Conservation (phyloP, 2,888 invertebrate species). For the Trachelus iudaicus region DNA sequence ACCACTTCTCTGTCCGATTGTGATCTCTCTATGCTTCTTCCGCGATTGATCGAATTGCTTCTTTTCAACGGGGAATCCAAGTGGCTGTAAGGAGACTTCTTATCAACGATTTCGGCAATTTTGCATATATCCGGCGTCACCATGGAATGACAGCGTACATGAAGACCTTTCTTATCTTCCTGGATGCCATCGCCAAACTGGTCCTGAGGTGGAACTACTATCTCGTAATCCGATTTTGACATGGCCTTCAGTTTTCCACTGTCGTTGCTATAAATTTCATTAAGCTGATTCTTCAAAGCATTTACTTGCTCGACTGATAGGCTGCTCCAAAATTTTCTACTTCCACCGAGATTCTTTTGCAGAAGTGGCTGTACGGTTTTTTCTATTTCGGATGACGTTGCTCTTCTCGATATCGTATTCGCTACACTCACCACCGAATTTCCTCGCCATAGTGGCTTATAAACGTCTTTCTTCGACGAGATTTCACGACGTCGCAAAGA, state of each 20-base stretch:
- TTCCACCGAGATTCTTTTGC: constrained; percentile 72
- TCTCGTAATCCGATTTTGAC: constrained; percentile 44
- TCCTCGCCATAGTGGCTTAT: constrained; percentile 86
- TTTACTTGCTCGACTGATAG: constrained; percentile 86
- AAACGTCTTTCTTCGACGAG: constrained; percentile 73
- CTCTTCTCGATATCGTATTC: constrained; percentile 74
- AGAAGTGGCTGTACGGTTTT: constrained; percentile 66
- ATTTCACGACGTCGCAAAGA: constrained; percentile 64
- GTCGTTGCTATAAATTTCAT: constrained; percentile 82
- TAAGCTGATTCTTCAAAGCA: constrained; percentile 81
- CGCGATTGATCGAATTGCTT: constrained; percentile 52
- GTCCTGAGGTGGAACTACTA: constrained; percentile 48
- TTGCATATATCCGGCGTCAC: constrained; percentile 37
- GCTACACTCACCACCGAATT: constrained; percentile 85
- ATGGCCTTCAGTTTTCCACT: constrained; percentile 43
- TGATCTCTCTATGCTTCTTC: constrained; percentile 41
- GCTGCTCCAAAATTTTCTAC: constrained; percentile 84
- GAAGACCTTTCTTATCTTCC: constrained; percentile 45
- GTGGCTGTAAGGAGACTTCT: constrained; percentile 14
- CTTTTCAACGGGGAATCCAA: constrained; percentile 34
- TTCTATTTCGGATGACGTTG: constrained; percentile 64
- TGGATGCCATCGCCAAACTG: constrained; percentile 29
- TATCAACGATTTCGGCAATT: constrained; percentile 11
- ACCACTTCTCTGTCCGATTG: constrained; percentile 33
- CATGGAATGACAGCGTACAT: constrained; percentile 62